Evolutionary conservation across 2,797 vertebrate genomes (phyloP).

Genomic region (Lerista edwardsae): DNA sequence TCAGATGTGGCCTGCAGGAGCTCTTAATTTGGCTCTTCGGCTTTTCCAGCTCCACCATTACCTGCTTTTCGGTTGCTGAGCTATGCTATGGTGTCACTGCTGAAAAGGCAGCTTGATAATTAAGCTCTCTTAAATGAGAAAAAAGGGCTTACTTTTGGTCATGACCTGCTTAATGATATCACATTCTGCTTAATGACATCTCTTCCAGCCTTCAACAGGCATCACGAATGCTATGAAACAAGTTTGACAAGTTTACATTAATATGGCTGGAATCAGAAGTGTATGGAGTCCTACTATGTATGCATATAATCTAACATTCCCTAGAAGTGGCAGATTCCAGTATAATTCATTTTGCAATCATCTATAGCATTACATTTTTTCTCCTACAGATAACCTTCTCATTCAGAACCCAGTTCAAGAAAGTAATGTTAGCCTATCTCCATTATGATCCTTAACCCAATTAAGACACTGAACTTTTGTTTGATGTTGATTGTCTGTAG

Average conservation of each 20-base stretch:
- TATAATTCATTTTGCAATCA: neutral
- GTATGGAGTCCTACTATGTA: neutral
- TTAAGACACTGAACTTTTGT: neutral
- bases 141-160: too few species aligned
- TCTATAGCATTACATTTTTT: neutral
- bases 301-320: constrained; percentile 6
- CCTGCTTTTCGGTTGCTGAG: too few species aligned
- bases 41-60: too few species aligned
- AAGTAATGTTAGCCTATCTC: constrained; percentile 52
- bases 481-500: constrained; percentile 13
- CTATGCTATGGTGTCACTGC: too few species aligned
- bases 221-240: too few species aligned
- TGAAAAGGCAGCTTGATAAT: too few species aligned
- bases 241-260: neutral
- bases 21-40: too few species aligned
- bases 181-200: too few species aligned
- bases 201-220: too few species aligned
- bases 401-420: constrained; percentile 41
- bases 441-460: constrained; percentile 53
- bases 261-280: neutral
- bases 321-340: neutral
- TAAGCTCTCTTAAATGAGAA: too few species aligned
- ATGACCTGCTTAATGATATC: too few species aligned
- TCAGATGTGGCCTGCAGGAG: too few species aligned
- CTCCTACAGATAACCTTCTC: constrained; percentile 50